These are phyloP conservation scores for Uloborus plumipes DNA, from an alignment of 2,888 invertebrate species.

Conservation along the genomic window DNA sequence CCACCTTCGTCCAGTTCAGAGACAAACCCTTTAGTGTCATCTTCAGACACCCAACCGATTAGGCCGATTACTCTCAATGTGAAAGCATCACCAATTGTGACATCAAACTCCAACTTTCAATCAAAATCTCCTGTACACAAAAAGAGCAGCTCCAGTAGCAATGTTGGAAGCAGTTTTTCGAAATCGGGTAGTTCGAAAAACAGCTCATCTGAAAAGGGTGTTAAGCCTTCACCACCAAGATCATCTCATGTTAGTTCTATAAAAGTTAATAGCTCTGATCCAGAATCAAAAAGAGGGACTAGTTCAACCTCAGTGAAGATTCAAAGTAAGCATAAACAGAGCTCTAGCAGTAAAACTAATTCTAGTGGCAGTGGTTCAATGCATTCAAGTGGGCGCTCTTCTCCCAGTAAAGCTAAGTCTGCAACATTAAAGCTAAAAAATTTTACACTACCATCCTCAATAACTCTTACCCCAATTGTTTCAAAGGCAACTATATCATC, in stretches of 20 bases:
- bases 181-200: slow-evolving; percentile 56
- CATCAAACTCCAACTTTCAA: slow-evolving; percentile 54
- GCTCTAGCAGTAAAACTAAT: slow-evolving; percentile 58
- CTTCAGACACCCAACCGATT: slow-evolving; percentile 56
- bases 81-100: slow-evolving; percentile 49
- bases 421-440: slow-evolving; percentile 66
- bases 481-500: slow-evolving; percentile 47
- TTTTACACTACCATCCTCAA: slow-evolving; percentile 59
- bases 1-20: slow-evolving; percentile 63
- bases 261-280: slow-evolving; percentile 56
- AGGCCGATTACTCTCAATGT: slow-evolving; percentile 65
- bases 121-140: slow-evolving; percentile 59
- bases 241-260: slow-evolving; percentile 40
- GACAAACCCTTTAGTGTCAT: slow-evolving; percentile 41
- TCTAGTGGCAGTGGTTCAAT: slow-evolving; percentile 34
- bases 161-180: slow-evolving; percentile 32
- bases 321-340: slow-evolving; percentile 65
- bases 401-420: slow-evolving; percentile 65
- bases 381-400: slow-evolving; percentile 56
- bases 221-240: slow-evolving; percentile 58
- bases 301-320: slow-evolving; percentile 62
- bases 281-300: slow-evolving; percentile 47
- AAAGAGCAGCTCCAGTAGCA: slow-evolving; percentile 57
- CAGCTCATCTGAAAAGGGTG: slow-evolving; percentile 46
- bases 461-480: slow-evolving; percentile 58